These are phyloP conservation scores for Toxostoma redivivum DNA, from an alignment of 2,113 vertebrate species.

Conservation along the genomic window DNA sequence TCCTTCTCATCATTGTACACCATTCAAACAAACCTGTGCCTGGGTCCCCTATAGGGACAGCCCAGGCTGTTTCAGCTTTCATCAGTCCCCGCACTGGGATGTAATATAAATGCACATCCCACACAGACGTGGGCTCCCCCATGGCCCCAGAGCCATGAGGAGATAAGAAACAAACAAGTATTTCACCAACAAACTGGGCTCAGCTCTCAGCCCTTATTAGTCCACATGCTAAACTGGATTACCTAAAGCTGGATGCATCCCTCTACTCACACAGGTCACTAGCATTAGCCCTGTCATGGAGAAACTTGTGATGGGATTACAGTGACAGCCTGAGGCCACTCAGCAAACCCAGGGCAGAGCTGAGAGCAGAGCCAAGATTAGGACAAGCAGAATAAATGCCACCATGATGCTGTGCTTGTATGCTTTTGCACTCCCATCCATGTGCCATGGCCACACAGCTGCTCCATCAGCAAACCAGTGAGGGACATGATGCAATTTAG, in stretches of 20 bases:
- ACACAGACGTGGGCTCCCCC: not conserved
- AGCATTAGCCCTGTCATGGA: not conserved
- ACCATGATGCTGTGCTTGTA: rapidly evolving
- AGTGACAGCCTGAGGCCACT: not conserved
- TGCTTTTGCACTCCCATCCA: not conserved
- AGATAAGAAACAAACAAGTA: not conserved
- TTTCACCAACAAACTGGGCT: not conserved
- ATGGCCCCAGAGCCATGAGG: rapidly evolving
- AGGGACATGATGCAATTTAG: not conserved
- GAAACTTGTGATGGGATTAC: not conserved
- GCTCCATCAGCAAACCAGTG: not conserved
- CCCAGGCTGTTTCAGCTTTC: not conserved
- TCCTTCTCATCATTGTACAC: not conserved
- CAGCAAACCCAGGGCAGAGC: not conserved
- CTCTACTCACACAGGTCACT: not conserved
- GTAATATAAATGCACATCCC: rapidly evolving
- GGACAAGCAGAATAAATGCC: not conserved
- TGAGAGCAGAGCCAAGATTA: not conserved
- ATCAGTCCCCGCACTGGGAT: not conserved
- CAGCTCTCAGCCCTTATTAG: not conserved
- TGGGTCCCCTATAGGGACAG: rapidly evolving
- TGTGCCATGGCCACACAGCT: rapidly evolving
- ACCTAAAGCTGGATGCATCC: not conserved
- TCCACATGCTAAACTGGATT: not conserved
- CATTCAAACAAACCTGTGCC: not conserved